Base-by-base conservation (phyloP, 2,888 invertebrate genomes). In the Mycogona germanica region DNA sequence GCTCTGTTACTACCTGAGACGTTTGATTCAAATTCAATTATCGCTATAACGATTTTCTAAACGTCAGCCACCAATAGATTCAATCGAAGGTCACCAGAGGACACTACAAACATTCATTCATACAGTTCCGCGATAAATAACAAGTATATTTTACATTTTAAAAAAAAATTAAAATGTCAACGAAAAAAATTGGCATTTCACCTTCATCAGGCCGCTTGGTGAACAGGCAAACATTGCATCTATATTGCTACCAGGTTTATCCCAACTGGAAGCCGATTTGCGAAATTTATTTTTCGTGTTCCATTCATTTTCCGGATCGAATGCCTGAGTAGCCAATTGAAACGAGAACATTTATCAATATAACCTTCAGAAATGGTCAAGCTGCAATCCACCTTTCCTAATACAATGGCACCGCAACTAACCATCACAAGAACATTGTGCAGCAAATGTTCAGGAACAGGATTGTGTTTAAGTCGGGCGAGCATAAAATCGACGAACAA, bases 241-340 rank as follows among this genome's bases (percentile, higher is more conserved):
- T 59, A 64, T 57, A 28, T 51, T 53, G 38, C 67, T 67, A 60
- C 69, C 66, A 53, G 65, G 62, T 48, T 66, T 67, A 49, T 70
- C 68, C 69, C 69, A 64, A 21, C 46, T 23, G 21, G 44, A 41
- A 41, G 54, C 42, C 37, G 54, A 45, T 52, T 35, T 45, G 14
- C 47, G 29, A 25, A 40, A 35, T 46, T 67, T 67, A 60, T 73
- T 73, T 60, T 72, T 73, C 51, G 65, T 62, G 59, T 72, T 69
- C 63, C 69, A 74, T 56, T 71, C 72, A 50, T 66, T 67, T 49
- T 72, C 69, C 30, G 69, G 68, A 59, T 72, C 70, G 60, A 73
- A 70, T 12, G 68, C 68, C 71, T 72, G 56, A n/a, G 58, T 48
- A 7, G 5, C 2, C 21, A 25, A 48, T 56, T 35, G 14, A 48